Evolutionary conservation across 2,113 vertebrate genomes (phyloP).

Genomic region (Pseudonaja textilis): DNA sequence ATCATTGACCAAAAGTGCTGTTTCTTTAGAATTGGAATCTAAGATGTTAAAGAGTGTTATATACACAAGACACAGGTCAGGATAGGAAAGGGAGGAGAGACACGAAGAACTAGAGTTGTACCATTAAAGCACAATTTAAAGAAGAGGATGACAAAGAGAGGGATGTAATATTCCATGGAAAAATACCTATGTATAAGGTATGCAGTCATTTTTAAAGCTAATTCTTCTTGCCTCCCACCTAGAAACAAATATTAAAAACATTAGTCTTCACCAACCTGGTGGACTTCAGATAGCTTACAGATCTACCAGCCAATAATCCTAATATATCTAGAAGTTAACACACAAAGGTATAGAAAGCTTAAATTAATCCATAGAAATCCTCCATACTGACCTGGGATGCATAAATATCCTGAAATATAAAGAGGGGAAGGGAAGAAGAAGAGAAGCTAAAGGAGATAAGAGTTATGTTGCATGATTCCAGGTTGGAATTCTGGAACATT

Average conservation of each 20-base stretch:
- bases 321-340: background rate
- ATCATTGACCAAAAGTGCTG: constrained; percentile 68
- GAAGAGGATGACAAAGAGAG: constrained; percentile 37
- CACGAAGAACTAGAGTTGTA: constrained; percentile 69
- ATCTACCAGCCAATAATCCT: background rate
- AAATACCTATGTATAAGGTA: background rate
- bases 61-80: constrained; percentile 62
- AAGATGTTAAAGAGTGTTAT: constrained; percentile 26
- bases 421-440: background rate
- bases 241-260: background rate
- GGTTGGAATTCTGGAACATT: background rate
- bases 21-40: constrained; percentile 36
- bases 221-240: background rate
- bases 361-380: background rate
- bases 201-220: rapidly evolving
- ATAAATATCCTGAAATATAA: background rate
- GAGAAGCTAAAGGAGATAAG: background rate
- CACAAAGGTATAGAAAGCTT: background rate
- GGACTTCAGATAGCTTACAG: background rate
- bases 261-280: background rate
- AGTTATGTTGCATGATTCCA: background rate
- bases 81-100: constrained; percentile 48
- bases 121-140: constrained; percentile 71
- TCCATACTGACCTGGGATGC: background rate
- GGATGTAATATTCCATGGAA: constrained; percentile 69